Evolutionary conservation across 2,888 invertebrate species (phyloP).

Genomic region (Pseudococcus longispinus): DNA sequence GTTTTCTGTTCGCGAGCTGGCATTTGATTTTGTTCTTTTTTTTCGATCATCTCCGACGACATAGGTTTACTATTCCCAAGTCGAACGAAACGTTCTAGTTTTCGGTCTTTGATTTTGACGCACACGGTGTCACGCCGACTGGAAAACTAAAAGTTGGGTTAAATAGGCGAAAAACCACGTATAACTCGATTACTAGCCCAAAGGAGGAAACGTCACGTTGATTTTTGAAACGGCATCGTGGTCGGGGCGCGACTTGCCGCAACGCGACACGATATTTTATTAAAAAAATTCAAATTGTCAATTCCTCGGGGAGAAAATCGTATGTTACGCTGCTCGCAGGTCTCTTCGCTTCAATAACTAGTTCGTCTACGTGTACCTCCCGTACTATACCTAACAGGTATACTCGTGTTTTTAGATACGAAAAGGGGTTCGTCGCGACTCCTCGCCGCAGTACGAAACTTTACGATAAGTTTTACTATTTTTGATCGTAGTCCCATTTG

Average conservation of each 20-base stretch:
- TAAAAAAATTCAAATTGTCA: background rate
- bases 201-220: background rate
- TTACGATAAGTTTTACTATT: background rate
- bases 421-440: no score
- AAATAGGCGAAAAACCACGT: background rate
- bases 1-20: no score
- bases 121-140: no score
- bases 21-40: no score
- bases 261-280: background rate
- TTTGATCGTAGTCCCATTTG: background rate
- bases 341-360: background rate
- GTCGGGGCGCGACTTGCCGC: background rate
- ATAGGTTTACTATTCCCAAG: no score
- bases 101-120: no score
- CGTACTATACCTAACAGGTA: no score
- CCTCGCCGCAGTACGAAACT: background rate
- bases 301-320: background rate
- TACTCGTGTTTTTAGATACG: no score
- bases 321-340: background rate
- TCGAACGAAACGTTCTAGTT: no score
- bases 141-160: no score
- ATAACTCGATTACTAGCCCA: background rate
- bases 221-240: background rate
- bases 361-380: background rate
- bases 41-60: no score